phyloP scores from a whole-genome alignment of 2,888 invertebrate species.

The Lasioglossum pauxillum region DNA sequence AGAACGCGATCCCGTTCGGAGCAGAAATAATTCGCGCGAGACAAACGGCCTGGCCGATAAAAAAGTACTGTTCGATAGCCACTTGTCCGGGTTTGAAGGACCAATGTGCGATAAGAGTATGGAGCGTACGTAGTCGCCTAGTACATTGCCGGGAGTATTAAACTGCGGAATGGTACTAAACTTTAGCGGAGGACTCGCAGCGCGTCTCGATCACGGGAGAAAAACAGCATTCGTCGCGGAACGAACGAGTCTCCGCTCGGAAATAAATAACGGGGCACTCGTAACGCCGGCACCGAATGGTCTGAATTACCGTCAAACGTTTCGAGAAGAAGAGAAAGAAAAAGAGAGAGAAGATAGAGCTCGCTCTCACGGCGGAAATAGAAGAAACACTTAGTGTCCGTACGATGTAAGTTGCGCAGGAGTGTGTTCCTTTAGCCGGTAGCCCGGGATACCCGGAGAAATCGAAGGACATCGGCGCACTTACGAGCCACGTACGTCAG shows the following conservation, averaged over 20 bases:
- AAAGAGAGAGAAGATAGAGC: background rate
- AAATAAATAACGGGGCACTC: constrained; percentile 29
- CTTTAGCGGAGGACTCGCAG: background rate
- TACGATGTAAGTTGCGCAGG: background rate
- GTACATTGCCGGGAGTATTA: background rate
- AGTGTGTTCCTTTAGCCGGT: background rate
- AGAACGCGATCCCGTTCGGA: background rate
- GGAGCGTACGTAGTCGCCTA: background rate
- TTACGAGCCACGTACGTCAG: constrained; percentile 28
- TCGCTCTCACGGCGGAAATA: background rate
- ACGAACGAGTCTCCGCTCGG: constrained; percentile 1
- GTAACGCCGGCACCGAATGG: constrained; percentile 13
- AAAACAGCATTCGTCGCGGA: constrained; percentile 8
- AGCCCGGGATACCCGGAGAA: background rate
- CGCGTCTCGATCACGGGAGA: background rate
- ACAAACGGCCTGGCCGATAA: constrained; percentile 3
- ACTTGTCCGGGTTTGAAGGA: background rate
- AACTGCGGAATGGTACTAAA: constrained; percentile 20
- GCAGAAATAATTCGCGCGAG: background rate
- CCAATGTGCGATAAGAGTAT: background rate
- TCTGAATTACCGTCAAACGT: constrained; percentile 35
- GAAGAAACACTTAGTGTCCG: constrained; percentile 21
- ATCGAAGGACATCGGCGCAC: constrained; percentile 30
- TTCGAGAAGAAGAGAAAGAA: constrained; percentile 1
- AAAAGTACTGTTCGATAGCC: background rate